Evolutionary conservation across 2,113 vertebrate species (phyloP).

Genomic region (Oenanthe oenanthe): DNA sequence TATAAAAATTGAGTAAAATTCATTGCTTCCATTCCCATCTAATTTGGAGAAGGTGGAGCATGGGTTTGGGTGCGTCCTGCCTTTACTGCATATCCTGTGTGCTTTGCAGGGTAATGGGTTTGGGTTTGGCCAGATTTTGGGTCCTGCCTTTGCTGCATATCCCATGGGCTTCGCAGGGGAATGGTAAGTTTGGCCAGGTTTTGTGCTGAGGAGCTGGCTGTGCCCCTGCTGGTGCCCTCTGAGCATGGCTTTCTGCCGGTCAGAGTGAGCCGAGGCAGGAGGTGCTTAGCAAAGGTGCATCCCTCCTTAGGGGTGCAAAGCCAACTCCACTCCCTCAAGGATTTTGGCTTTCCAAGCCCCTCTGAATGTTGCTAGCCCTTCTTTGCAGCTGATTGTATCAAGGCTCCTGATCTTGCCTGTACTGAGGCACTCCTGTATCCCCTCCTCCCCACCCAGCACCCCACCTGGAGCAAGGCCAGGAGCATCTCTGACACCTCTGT

Average conservation of each 20-base stretch:
- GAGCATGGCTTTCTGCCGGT: not conserved
- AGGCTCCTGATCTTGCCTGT: not conserved
- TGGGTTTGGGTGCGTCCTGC: not conserved
- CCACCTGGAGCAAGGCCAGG: not conserved
- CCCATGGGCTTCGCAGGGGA: rapidly evolving
- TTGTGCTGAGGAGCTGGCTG: not conserved
- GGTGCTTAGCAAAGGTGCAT: not conserved
- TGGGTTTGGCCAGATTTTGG: not conserved
- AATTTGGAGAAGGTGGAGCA: not conserved
- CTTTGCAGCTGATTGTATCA: not conserved
- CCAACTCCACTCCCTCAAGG: rapidly evolving
- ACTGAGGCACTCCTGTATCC: not conserved
- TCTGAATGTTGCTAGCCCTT: not conserved
- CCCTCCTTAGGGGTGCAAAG: not conserved
- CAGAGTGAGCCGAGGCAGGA: rapidly evolving
- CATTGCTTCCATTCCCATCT: not conserved
- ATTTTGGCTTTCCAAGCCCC: not conserved
- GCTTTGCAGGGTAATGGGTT: not conserved
- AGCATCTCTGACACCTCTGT: constrained; percentile 24
- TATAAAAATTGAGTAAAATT: not conserved
- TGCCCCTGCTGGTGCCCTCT: not conserved
- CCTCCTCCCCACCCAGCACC: not conserved
- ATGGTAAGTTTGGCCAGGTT: not conserved
- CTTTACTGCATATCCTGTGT: rapidly evolving
- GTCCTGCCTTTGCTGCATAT: not conserved